These are phyloP conservation scores for Halisarca cf. caerulea DNA, from an alignment of 37 sponge, comb jelly and placozoan genomes.

Conservation along the genomic window DNA sequence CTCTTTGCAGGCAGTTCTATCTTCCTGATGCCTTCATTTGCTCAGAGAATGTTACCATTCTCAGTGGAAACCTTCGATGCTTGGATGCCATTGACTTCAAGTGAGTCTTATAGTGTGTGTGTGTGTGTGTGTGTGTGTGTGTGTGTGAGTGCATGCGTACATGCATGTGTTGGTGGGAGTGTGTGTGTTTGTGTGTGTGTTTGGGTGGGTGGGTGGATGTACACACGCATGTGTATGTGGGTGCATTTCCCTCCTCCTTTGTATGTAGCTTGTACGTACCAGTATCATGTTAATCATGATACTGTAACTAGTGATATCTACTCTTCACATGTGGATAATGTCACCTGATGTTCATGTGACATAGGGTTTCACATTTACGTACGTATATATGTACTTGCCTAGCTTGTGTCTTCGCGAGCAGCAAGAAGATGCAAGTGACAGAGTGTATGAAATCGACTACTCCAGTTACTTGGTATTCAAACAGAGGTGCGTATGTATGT, in stretches of 20 bases:
- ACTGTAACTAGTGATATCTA: no score
- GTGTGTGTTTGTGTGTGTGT: no score
- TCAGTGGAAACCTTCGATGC: slow-evolving; percentile 69
- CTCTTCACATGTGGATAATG: no score
- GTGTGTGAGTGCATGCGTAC: no score
- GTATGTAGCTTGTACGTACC: no score
- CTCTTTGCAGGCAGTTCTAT: slow-evolving; percentile 37
- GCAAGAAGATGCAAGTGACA: slow-evolving; percentile 32
- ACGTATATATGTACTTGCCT: neutral
- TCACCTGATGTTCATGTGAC: no score
- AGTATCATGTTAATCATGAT: no score
- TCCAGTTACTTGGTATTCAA: slow-evolving; percentile 55
- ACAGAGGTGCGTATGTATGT: slow-evolving; percentile 63
- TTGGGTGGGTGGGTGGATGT: no score
- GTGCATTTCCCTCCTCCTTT: no score
- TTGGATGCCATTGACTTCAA: slow-evolving; percentile 85
- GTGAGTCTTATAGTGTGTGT: slow-evolving; percentile 16
- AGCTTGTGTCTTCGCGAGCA: slow-evolving; percentile 66
- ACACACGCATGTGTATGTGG: no score
- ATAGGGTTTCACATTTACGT: slow-evolving; percentile 12
- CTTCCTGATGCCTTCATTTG: slow-evolving; percentile 53
- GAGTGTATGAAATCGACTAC: slow-evolving; percentile 49
- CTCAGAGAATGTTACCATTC: slow-evolving; percentile 46
- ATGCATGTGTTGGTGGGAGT: no score
- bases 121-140: neutral